These are phyloP conservation scores for Ceyx erithaca DNA, from an alignment of 2,797 vertebrate genomes.

Conservation along the genomic window DNA sequence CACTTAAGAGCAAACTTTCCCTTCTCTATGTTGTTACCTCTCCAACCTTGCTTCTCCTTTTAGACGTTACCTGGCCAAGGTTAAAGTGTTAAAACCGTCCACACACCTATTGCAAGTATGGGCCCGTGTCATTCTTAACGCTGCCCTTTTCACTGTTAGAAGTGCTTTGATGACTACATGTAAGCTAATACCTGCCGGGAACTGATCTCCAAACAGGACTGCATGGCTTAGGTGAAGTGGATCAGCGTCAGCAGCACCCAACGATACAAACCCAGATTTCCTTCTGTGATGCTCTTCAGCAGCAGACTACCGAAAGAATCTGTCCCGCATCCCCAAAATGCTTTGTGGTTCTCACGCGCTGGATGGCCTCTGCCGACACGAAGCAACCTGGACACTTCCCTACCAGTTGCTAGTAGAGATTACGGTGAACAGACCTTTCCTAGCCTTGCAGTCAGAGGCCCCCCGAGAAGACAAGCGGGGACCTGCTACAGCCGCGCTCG, in stretches of 20 bases:
- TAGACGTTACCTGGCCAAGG: rapidly evolving
- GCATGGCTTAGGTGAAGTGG: rapidly evolving
- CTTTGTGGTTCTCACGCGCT: rapidly evolving
- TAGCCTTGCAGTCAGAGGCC: rapidly evolving
- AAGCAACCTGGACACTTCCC: background rate
- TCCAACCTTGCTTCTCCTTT: background rate
- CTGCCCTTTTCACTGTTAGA: background rate
- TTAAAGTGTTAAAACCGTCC: background rate
- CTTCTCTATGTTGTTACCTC: rapidly evolving
- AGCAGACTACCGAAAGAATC: background rate
- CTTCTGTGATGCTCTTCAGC: background rate
- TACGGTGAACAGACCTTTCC: background rate
- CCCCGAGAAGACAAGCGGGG: background rate
- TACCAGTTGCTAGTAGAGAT: background rate
- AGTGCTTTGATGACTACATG: background rate
- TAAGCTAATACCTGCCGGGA: background rate
- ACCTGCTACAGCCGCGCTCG: background rate
- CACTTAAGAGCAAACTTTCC: background rate
- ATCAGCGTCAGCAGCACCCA: background rate
- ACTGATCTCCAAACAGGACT: background rate
- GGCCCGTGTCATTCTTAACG: rapidly evolving
- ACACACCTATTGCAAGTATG: rapidly evolving
- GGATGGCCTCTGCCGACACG: background rate
- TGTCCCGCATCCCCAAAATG: background rate
- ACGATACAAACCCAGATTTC: background rate